Base-by-base conservation (phyloP, 2,888 invertebrate species). In the Cephus spinipes region DNA sequence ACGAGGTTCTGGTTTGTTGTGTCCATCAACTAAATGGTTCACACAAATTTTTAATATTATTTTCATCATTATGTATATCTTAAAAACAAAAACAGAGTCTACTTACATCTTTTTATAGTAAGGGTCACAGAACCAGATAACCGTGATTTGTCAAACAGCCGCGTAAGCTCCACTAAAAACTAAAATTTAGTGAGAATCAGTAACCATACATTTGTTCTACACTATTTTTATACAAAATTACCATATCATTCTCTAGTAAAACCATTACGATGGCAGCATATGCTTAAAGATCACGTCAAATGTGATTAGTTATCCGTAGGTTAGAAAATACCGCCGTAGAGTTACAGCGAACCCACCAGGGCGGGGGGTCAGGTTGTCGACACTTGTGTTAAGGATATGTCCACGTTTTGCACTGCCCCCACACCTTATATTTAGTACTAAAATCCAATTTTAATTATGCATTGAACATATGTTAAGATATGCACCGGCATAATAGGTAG, bases 101-200 rank as follows among this genome's bases (percentile, higher is more conserved):
- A 94, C 96, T 95, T 94, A 97, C 98, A 98, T 94, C 97, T 94
- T 93, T 98, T 99, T 94, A 98, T 97, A 71, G 97, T 97, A 92
- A 98, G 94, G 69, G 95, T 95, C 75, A 98, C 96, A 73, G 97
- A 95, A 76, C 97, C 97, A 82, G 94, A 93, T 79, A 92, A 90
- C 86, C 96, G 95, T n/a, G 97, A 95, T 89, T 95, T 96, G 92
- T 96, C 96, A 89, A 98, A 98, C 88, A 99, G 92, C 91, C 96
- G 95, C 74, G 96, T 95, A 77, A 98, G 94, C 92, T 97, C 97
- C 80, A 94, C 93, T 87, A 98, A 92, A 93, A 98, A 97, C 96
- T 97, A 92, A 86, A 94, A 81, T 79, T 83, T 79, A 76, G 80
- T 78, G 76, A 74, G 23, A 73, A 78, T 80, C 78, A 77, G 32